Evolutionary conservation across 2,797 vertebrate genomes (phyloP).

Genomic region (Semaprochilodus insignis): DNA sequence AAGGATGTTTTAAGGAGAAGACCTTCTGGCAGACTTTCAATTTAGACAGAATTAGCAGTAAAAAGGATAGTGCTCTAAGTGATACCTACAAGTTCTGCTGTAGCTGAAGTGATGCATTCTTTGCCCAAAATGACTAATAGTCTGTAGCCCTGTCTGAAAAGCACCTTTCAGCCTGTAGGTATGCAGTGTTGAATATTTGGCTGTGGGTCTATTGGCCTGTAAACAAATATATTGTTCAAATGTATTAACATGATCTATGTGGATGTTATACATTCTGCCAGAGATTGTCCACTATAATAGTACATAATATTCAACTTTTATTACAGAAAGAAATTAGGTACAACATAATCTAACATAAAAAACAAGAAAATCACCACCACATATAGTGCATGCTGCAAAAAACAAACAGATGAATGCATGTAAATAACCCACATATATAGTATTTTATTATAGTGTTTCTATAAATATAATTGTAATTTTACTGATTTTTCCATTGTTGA

Average conservation of each 20-base stretch:
- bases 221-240: background rate
- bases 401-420: no score
- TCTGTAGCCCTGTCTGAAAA: background rate
- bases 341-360: no score
- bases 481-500: no score
- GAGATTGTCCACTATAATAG: no score
- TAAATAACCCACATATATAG: no score
- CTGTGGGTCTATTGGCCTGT: background rate
- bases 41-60: slow-evolving; percentile 10
- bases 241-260: background rate
- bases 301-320: no score
- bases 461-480: no score
- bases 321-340: no score
- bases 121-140: slow-evolving; percentile 1
- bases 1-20: background rate
- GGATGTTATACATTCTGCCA: background rate
- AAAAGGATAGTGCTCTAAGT: background rate
- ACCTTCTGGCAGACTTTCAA: slow-evolving; percentile 5
- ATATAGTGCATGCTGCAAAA: no score
- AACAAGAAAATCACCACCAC: no score
- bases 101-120: background rate
- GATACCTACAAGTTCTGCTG: background rate
- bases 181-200: background rate
- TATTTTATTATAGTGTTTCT: no score
- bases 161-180: background rate